Evolutionary conservation across 2,888 invertebrate species (phyloP).

Genomic region (Subacronicta megacephala): DNA sequence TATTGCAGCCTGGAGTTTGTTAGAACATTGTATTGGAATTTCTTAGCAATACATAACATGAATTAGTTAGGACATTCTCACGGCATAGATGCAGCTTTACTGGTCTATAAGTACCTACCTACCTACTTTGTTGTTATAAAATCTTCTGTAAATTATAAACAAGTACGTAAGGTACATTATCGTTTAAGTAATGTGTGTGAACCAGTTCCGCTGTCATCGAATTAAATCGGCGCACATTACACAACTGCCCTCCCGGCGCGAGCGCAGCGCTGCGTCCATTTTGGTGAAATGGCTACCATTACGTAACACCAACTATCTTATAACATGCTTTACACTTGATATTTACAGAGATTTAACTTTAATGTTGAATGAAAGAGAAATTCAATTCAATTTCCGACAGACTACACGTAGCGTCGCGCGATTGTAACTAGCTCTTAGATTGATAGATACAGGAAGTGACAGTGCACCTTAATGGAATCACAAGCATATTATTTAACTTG

Average conservation of each 20-base stretch:
- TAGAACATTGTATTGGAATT: slow-evolving; percentile 6
- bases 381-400: slow-evolving; percentile 43
- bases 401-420: slow-evolving; percentile 3
- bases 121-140: slow-evolving; percentile 24
- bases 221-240: slow-evolving; percentile 62
- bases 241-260: slow-evolving; percentile 63
- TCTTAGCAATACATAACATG: slow-evolving; percentile 3
- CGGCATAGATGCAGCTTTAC: slow-evolving; percentile 10
- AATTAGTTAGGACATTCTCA: slow-evolving; percentile 21
- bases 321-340: slow-evolving; percentile 56
- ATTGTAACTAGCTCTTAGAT: slow-evolving; percentile 24
- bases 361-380: slow-evolving; percentile 49
- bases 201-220: slow-evolving; percentile 65
- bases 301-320: slow-evolving; percentile 59
- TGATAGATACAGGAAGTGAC: slow-evolving; percentile 32
- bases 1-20: slow-evolving; percentile 1
- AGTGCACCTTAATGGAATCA: slow-evolving; percentile 28
- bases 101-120: slow-evolving; percentile 1
- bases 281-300: slow-evolving; percentile 73
- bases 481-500: slow-evolving; percentile 33
- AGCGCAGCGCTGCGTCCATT: slow-evolving; percentile 56
- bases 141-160: too few species aligned
- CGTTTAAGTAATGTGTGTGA: slow-evolving; percentile 32
- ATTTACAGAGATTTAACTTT: slow-evolving; percentile 43
- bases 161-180: slow-evolving; percentile 19